Conservation (phyloP, 2,888 invertebrate genomes). For the Branchellion lobata region DNA sequence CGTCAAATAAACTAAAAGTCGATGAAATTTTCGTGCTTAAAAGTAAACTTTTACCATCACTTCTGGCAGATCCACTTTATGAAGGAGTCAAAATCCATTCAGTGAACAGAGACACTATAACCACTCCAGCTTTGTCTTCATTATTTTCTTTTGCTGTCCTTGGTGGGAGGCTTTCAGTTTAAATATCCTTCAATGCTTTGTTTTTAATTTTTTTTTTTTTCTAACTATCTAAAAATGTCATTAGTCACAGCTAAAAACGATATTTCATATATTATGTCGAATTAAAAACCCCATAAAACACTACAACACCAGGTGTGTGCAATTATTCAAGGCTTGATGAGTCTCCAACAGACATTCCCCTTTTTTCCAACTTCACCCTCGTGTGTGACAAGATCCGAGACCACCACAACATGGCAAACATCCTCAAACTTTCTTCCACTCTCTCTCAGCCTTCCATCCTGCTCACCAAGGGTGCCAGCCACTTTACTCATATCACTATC, state of each 20-base stretch:
- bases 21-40: not conserved
- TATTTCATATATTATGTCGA: too few relatives aligned
- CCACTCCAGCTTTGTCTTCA: not conserved
- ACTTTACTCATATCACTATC: not conserved
- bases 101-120: not conserved
- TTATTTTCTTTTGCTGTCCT: not conserved
- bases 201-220: too few relatives aligned
- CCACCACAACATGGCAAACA: constrained; percentile 15
- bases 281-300: too few relatives aligned
- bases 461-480: constrained; percentile 5
- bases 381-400: constrained; percentile 31
- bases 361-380: not conserved
- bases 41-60: not conserved
- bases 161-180: too few relatives aligned
- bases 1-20: not conserved
- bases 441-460: not conserved
- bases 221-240: too few relatives aligned
- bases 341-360: not conserved
- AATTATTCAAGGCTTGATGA: not conserved
- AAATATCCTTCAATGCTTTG: too few relatives aligned
- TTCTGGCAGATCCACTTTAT: not conserved
- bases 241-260: too few relatives aligned
- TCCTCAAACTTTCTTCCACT: not conserved
- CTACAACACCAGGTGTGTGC: not conserved
- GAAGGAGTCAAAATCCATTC: not conserved